Conservation (phyloP, 2,888 invertebrate genomes). For the Nowickia ferox region DNA sequence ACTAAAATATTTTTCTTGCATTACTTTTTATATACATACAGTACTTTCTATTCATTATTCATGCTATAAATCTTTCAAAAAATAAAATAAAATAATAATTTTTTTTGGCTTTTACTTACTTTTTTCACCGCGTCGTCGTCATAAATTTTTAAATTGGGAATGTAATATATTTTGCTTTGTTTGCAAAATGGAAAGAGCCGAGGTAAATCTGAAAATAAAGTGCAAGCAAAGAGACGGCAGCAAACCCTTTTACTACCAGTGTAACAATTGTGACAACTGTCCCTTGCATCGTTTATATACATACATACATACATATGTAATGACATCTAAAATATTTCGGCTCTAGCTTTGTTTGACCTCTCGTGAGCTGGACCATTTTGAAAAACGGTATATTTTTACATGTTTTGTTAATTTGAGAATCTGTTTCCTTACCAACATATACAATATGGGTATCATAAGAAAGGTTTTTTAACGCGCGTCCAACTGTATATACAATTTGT, state of each 20-base stretch:
- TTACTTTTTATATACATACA: neutral
- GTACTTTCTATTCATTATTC: constrained; percentile 46
- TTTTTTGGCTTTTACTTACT: constrained; percentile 33
- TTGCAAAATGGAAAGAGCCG: neutral
- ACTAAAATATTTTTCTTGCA: constrained; percentile 10
- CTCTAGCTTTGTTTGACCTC: too few relatives aligned
- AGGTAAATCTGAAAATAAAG: constrained; percentile 3
- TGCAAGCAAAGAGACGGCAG: neutral
- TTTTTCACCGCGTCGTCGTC: constrained; percentile 54
- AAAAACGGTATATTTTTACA: too few relatives aligned
- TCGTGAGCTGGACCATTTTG: too few relatives aligned
- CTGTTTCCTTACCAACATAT: too few relatives aligned
- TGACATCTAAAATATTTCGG: too few relatives aligned
- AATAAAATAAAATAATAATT: constrained; percentile 1
- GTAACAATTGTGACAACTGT: constrained; percentile 2
- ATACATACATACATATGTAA: too few relatives aligned
- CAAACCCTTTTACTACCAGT: neutral
- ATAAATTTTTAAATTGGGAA: constrained; percentile 61
- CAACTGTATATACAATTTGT: too few relatives aligned
- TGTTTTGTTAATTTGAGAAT: too few relatives aligned
- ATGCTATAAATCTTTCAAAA: constrained; percentile 46
- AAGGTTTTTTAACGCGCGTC: too few relatives aligned
- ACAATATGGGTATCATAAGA: too few relatives aligned
- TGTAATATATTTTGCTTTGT: constrained; percentile 28
- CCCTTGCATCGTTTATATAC: neutral